Percentiles rank a stretch among this genome's conserved stretches.
Conservation (phyloP, 2,113 vertebrate species). For the Lagenorhynchus albirostris region DNA sequence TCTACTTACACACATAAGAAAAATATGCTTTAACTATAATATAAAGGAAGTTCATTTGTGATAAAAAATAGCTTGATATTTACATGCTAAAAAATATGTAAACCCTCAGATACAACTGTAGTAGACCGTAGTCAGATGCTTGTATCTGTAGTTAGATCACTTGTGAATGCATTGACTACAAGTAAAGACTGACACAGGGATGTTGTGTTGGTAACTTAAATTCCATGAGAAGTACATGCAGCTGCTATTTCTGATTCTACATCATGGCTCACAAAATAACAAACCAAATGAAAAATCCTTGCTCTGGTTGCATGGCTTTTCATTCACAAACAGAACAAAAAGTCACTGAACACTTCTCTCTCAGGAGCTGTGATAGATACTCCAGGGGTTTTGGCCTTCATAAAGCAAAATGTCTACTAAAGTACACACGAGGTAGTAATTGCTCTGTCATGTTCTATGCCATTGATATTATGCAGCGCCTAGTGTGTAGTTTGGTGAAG, state of each 20-base stretch:
- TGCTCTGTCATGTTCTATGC: neutral
- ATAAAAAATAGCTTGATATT: neutral
- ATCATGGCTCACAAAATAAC: neutral
- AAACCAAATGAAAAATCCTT: neutral
- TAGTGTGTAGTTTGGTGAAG: too few species aligned
- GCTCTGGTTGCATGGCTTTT: neutral
- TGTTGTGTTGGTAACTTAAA: neutral
- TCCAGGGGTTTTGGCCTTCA: neutral
- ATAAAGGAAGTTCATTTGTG: neutral
- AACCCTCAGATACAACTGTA: neutral
- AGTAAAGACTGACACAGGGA: neutral
- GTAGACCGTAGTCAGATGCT: neutral
- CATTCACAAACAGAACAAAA: neutral
- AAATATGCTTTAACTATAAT: neutral
- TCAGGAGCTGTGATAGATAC: neutral
- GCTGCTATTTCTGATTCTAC: neutral
- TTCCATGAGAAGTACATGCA: neutral
- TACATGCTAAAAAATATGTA: neutral
- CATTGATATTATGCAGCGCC: neutral
- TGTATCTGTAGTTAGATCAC: neutral
- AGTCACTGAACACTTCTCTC: neutral
- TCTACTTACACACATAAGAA: neutral
- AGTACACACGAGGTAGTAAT: neutral
- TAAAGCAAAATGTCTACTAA: neutral
- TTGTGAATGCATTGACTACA: neutral